Percentiles rank a stretch among this genome's conserved stretches.
phyloP scores from a whole-genome alignment of 2,113 vertebrate genomes.

The Marmota flaviventris region DNA sequence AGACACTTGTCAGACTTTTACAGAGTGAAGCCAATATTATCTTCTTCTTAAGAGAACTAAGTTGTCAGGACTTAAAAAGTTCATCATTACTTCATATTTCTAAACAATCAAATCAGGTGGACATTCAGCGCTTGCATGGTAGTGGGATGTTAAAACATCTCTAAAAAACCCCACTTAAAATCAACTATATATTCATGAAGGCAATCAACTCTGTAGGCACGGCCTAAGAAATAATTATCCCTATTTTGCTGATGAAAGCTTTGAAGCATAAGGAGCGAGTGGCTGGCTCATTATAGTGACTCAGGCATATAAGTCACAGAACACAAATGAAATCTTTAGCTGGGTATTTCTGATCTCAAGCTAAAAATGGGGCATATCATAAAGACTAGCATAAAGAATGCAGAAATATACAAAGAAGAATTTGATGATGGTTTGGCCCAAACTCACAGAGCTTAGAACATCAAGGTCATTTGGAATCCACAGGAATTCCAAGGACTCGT shows the following conservation, averaged over 20 bases:
- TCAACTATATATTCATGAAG: constrained; percentile 22
- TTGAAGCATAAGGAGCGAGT: not conserved
- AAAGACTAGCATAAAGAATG: not conserved
- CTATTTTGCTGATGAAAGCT: constrained; percentile 20
- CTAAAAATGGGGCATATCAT: not conserved
- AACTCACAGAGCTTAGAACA: not conserved
- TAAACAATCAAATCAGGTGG: constrained; percentile 8
- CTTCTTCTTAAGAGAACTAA: not conserved
- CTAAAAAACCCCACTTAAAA: not conserved
- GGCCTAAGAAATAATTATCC: not conserved
- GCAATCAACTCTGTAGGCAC: not conserved
- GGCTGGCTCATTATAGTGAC: not conserved
- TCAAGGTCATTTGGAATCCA: not conserved
- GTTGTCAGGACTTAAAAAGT: not conserved
- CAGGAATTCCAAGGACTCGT: not conserved
- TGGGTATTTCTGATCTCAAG: not conserved
- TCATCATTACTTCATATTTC: constrained; percentile 12
- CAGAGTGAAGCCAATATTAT: not conserved
- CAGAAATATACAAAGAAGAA: not conserved
- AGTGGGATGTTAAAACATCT: not conserved
- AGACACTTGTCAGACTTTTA: not conserved
- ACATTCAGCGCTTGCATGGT: not conserved
- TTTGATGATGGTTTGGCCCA: not conserved
- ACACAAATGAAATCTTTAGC: not conserved
- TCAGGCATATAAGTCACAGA: not conserved